These are phyloP conservation scores for Synanthedon tipuliformis DNA, from an alignment of 2,888 invertebrate species.

Conservation along the genomic window DNA sequence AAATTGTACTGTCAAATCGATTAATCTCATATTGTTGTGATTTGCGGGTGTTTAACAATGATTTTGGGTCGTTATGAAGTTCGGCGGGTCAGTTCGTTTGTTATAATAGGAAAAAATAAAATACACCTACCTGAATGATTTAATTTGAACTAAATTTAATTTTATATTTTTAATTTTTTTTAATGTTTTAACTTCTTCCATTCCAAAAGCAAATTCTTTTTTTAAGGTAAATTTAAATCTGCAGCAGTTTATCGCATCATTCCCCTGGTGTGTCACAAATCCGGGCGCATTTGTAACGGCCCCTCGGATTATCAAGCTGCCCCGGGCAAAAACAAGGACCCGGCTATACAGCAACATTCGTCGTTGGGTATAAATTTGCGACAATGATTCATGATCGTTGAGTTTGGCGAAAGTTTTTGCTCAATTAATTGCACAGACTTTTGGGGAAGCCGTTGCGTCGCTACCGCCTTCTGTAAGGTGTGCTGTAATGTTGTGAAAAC, in stretches of 20 bases:
- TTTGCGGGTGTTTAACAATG: too few relatives aligned
- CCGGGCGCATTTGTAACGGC: constrained; percentile 46
- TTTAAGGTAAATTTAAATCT: neutral
- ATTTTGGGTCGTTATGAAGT: too few relatives aligned
- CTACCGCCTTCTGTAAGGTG: constrained; percentile 1
- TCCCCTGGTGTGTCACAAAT: constrained; percentile 35
- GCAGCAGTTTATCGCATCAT: constrained; percentile 19
- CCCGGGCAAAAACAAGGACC: constrained; percentile 50
- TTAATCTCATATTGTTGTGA: too few relatives aligned
- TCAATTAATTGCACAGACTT: constrained; percentile 50
- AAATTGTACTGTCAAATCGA: too few relatives aligned
- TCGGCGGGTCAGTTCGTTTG: too few relatives aligned
- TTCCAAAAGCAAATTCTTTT: neutral
- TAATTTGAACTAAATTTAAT: too few relatives aligned
- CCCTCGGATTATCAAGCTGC: constrained; percentile 42
- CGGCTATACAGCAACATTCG: constrained; percentile 21
- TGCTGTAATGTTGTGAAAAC: neutral
- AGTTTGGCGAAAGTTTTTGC: constrained; percentile 48
- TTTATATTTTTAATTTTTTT: too few relatives aligned
- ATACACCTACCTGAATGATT: too few relatives aligned
- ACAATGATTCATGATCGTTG: constrained; percentile 63
- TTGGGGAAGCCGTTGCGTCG: constrained; percentile 19
- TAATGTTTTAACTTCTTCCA: neutral
- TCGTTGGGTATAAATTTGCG: constrained; percentile 53
- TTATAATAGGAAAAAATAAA: too few relatives aligned